A percentile compares a stretch with the other conserved stretches of the same genome.
Conservation (phyloP, 2,113 vertebrate genomes). For the Carassius auratus region DNA sequence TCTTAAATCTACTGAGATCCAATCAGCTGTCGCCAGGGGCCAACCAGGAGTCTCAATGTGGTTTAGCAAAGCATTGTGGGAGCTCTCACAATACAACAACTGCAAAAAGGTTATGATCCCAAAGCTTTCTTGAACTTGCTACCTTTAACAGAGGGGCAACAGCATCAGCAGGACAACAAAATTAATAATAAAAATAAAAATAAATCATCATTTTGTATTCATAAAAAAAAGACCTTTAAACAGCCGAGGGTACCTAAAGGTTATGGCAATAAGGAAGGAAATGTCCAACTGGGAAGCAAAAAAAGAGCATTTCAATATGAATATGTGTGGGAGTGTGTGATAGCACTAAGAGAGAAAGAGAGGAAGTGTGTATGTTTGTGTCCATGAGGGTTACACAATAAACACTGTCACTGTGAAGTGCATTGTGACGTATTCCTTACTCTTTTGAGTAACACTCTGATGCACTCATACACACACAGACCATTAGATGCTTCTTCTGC, state of each 20-base stretch:
- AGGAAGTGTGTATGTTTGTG: not conserved
- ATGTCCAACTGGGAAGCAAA: conserved; percentile 41
- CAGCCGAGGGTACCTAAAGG: conserved; percentile 33
- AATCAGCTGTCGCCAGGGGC: not conserved
- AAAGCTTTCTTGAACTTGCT: conserved; percentile 5
- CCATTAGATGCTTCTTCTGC: conserved; percentile 12
- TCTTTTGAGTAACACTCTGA: conserved; percentile 6
- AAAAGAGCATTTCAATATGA: conserved; percentile 21
- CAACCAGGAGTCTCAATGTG: not conserved
- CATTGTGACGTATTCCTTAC: not conserved
- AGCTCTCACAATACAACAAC: not conserved
- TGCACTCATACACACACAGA: conserved; percentile 12
- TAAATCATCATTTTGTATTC: conserved; percentile 24
- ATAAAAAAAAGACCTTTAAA: conserved; percentile 48
- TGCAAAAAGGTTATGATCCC: conserved; percentile 26
- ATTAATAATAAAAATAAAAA: conserved; percentile 1
- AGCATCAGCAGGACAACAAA: conserved; percentile 27
- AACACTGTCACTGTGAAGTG: not conserved
- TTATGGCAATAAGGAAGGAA: conserved; percentile 35
- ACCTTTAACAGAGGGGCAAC: conserved; percentile 7
- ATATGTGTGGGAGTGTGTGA: conserved; percentile 29
- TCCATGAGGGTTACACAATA: not conserved
- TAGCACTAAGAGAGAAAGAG: conserved; percentile 8
- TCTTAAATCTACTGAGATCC: not conserved
- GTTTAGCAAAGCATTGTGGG: conserved; percentile 7